These are phyloP conservation scores for Chiroxiphia lanceolata DNA, from an alignment of 2,797 vertebrate genomes.

Conservation along the genomic window DNA sequence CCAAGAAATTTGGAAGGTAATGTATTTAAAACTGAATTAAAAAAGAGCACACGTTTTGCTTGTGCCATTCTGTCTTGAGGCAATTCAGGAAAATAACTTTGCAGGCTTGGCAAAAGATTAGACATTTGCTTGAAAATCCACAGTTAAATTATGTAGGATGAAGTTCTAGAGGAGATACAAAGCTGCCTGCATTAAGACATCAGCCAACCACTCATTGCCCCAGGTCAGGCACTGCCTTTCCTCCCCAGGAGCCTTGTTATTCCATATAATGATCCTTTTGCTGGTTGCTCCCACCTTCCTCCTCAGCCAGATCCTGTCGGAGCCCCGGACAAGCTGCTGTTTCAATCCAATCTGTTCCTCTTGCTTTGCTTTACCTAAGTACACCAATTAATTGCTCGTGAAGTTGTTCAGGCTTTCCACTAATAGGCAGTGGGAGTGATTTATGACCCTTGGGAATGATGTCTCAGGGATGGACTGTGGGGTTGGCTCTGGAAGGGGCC, in stretches of 20 bases:
- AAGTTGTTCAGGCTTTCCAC: not conserved
- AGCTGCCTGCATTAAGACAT: slow-evolving; percentile 8
- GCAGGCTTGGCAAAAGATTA: slow-evolving; percentile 41
- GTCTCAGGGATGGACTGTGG: not conserved
- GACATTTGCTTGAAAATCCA: slow-evolving; percentile 22
- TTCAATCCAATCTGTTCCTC: not conserved
- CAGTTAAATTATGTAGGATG: slow-evolving; percentile 42
- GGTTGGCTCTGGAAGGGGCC: not conserved
- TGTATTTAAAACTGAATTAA: not conserved
- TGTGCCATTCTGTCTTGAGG: slow-evolving; percentile 5
- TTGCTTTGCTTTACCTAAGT: not conserved
- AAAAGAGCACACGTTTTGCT: not conserved
- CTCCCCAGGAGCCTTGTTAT: not conserved
- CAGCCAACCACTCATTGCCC: not conserved
- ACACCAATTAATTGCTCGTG: not conserved
- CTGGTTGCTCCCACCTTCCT: not conserved
- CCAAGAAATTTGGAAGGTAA: not conserved
- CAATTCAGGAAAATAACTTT: not conserved
- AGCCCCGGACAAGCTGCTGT: not conserved
- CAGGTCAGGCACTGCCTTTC: slow-evolving; percentile 1
- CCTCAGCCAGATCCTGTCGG: not conserved
- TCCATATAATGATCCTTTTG: not conserved
- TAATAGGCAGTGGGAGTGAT: not conserved
- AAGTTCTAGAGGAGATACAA: not conserved
- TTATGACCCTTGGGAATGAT: not conserved